These are phyloP conservation scores for Oreotragus oreotragus DNA, from an alignment of 2,113 vertebrate genomes.

Conservation along the genomic window DNA sequence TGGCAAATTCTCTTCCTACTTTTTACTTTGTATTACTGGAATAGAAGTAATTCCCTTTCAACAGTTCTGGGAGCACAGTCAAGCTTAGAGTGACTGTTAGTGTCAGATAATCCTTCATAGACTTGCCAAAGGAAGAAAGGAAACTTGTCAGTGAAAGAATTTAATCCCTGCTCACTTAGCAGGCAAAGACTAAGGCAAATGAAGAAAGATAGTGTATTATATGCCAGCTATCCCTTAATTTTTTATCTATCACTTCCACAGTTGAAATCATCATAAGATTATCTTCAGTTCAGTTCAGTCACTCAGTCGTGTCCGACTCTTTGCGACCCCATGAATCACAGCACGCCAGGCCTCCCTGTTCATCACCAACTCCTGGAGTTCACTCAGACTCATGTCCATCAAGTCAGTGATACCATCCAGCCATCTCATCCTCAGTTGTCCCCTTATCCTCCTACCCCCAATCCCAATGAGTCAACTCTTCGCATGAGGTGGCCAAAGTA, in stretches of 20 bases:
- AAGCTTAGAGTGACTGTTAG: background rate
- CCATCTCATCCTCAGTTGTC: no score
- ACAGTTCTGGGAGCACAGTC: background rate
- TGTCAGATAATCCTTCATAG: background rate
- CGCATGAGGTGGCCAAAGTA: no score
- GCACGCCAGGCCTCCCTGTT: no score
- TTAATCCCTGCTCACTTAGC: background rate
- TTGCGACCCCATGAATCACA: no score
- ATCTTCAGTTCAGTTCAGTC: no score
- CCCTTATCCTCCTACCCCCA: no score
- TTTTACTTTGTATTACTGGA: background rate
- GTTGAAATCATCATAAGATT: background rate
- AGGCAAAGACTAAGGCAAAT: background rate
- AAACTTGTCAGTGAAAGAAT: background rate
- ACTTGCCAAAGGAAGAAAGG: background rate
- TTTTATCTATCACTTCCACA: background rate
- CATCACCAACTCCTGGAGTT: no score
- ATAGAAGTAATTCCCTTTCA: background rate
- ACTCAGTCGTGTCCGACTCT: no score
- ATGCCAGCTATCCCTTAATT: background rate
- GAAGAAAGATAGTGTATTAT: background rate
- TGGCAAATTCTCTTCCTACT: background rate
- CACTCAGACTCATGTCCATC: no score
- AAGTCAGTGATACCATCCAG: no score
- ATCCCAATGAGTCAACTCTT: no score